phyloP scores from a whole-genome alignment of 2,797 vertebrate genomes.

The Monodelphis domestica region DNA sequence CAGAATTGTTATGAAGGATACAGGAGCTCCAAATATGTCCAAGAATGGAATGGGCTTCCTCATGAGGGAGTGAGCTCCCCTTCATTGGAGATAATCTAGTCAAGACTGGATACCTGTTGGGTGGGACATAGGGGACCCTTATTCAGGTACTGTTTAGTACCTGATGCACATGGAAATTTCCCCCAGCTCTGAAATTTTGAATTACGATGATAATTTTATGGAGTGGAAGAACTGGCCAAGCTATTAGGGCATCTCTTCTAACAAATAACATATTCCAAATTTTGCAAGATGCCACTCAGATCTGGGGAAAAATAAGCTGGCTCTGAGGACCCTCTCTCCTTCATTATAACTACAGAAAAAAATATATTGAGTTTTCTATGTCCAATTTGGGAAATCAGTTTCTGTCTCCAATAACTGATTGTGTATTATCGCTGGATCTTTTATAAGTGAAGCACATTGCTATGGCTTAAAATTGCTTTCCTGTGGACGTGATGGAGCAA shows the following conservation, averaged over 20 bases:
- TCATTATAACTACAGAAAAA: constrained; percentile 65
- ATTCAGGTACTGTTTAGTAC: background rate
- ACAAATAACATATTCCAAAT: constrained; percentile 56
- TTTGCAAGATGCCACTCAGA: constrained; percentile 48
- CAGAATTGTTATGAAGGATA: background rate
- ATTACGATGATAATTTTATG: background rate
- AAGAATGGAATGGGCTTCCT: background rate
- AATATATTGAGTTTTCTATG: constrained; percentile 72
- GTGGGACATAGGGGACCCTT: background rate
- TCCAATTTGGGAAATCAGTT: constrained; percentile 80
- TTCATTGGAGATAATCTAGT: background rate
- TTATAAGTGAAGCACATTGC: constrained; percentile 74
- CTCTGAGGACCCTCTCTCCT: constrained; percentile 57
- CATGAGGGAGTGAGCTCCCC: background rate
- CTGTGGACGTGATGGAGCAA: constrained; percentile 77
- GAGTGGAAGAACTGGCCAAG: background rate
- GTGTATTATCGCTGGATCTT: constrained; percentile 51
- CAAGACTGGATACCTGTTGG: background rate
- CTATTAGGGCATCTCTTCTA: constrained; percentile 8
- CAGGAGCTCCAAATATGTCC: background rate
- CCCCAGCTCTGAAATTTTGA: background rate
- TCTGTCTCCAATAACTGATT: constrained; percentile 69
- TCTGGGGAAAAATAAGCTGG: constrained; percentile 13
- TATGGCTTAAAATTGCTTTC: constrained; percentile 79
- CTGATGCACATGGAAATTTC: background rate